Conservation (phyloP, 2,888 invertebrate genomes). For the Drosophila setosimentum region DNA sequence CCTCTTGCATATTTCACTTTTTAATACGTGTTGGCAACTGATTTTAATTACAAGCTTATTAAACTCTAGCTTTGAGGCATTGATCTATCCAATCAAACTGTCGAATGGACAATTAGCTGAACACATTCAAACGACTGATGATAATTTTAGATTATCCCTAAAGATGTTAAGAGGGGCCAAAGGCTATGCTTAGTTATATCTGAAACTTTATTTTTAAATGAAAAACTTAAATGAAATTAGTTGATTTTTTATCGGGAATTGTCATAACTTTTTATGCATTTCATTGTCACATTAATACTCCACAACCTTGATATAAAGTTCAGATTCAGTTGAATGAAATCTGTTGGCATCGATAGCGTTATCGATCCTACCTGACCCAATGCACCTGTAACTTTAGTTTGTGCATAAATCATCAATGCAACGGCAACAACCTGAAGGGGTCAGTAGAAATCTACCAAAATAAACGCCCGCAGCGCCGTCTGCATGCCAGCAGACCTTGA, state of each 20-base stretch:
- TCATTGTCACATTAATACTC: background rate
- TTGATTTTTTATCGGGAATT: background rate
- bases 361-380: slow-evolving; percentile 52
- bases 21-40: slow-evolving; percentile 38
- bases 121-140: background rate
- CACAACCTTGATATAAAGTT: background rate
- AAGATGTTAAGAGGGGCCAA: too few relatives aligned
- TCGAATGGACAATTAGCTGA: slow-evolving; percentile 20
- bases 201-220: background rate
- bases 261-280: background rate
- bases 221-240: background rate
- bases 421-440: slow-evolving; percentile 40
- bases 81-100: slow-evolving; percentile 16
- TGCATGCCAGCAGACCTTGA: slow-evolving; percentile 43
- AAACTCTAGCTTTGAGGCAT: background rate
- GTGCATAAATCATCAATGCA: slow-evolving; percentile 75
- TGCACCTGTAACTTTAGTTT: slow-evolving; percentile 69
- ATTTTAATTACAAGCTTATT: slow-evolving; percentile 28
- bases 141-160: background rate
- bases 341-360: slow-evolving; percentile 33
- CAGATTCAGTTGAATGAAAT: slow-evolving; percentile 44
- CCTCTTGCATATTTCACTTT: slow-evolving; percentile 28
- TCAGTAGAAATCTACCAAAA: slow-evolving; percentile 63
- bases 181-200: background rate
- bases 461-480: slow-evolving; percentile 79